Evolutionary conservation across 2,113 vertebrate species (phyloP).

Genomic region (Mirza zaza): DNA sequence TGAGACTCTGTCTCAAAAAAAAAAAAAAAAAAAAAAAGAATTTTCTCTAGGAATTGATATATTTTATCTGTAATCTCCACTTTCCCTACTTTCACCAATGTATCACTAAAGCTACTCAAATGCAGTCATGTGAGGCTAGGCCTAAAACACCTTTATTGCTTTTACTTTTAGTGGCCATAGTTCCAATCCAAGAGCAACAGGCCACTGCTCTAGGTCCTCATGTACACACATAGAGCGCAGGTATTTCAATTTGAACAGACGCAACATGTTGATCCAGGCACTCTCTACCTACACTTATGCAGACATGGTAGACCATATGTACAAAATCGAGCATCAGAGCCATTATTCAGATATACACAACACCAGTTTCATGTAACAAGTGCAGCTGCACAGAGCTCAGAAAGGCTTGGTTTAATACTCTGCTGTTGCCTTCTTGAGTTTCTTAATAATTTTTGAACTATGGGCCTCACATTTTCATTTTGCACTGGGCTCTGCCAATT

Average conservation of each 20-base stretch:
- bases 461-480: neutral
- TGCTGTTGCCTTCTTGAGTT: neutral
- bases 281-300: neutral
- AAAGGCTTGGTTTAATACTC: neutral
- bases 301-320: neutral
- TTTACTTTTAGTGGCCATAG: neutral
- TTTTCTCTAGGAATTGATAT: neutral
- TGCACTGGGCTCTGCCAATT: neutral
- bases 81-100: neutral
- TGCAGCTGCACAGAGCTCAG: neutral
- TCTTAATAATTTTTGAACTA: slow-evolving; percentile 7
- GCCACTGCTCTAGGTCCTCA: neutral
- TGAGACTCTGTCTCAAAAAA: no score
- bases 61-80: neutral
- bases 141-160: neutral
- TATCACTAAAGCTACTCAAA: neutral
- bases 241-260: slow-evolving; percentile 30
- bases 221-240: neutral
- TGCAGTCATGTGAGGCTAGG: neutral
- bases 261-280: neutral
- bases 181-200: neutral
- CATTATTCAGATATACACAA: neutral
- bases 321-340: neutral
- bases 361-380: no score
- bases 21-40: no score